Percentiles rank a stretch among this genome's conserved stretches.
These are phyloP conservation scores for Phrynocephalus vlangalii DNA, from an alignment of 2,797 vertebrate species.

Conservation along the genomic window DNA sequence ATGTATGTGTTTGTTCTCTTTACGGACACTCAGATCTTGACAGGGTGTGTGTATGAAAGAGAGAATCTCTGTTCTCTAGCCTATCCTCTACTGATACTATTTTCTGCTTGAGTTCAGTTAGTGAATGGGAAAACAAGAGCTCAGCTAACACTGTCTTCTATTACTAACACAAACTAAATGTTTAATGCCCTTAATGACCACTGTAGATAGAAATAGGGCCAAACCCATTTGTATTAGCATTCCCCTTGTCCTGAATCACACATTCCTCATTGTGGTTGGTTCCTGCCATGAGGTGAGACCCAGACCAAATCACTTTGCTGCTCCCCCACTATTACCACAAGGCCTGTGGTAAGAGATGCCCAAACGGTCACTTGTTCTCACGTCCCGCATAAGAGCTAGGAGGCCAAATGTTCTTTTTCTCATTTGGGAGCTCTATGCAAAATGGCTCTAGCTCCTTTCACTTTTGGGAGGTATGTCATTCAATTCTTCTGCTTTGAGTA, in stretches of 20 bases:
- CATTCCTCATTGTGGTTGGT: neutral
- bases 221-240: neutral
- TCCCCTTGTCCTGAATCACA: neutral
- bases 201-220: conserved; percentile 3
- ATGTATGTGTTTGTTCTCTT: conserved; percentile 44
- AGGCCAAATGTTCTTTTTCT: no score
- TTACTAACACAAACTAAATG: neutral
- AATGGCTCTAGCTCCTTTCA: no score
- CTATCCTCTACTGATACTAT: conserved; percentile 32
- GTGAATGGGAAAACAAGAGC: neutral
- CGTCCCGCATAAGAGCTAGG: no score
- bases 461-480: no score
- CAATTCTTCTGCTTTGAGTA: no score
- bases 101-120: conserved; percentile 36
- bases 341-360: no score
- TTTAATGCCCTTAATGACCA: neutral
- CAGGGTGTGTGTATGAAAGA: neutral
- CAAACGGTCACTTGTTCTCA: no score
- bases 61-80: conserved; percentile 14
- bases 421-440: no score
- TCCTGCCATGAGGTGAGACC: neutral
- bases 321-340: no score
- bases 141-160: neutral
- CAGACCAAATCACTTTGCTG: no score
- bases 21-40: conserved; percentile 23